These are phyloP conservation scores for Mercenaria mercenaria DNA, from an alignment of 1,140 invertebrate genomes.

Conservation along the genomic window DNA sequence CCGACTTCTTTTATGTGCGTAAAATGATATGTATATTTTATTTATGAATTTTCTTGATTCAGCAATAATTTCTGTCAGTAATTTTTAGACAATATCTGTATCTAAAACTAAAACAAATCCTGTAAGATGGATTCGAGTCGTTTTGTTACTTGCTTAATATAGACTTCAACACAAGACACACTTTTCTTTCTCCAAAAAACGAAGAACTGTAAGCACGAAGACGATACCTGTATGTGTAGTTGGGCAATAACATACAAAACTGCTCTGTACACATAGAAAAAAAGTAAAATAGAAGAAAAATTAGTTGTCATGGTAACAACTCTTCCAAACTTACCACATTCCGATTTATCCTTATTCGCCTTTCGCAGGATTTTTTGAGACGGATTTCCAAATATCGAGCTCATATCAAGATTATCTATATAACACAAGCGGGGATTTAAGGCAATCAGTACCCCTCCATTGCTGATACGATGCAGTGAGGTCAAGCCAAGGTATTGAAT, in stretches of 20 bases:
- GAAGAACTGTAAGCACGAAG: no score
- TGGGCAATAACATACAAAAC: neutral
- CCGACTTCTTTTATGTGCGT: no score
- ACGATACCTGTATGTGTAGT: neutral
- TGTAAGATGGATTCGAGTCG: no score
- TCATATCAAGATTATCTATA: conserved; percentile 95
- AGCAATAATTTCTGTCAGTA: no score
- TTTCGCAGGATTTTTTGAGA: conserved; percentile 86
- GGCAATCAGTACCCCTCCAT: conserved; percentile 95
- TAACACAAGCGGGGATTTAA: conserved; percentile 97
- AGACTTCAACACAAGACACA: no score
- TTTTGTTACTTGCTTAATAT: no score
- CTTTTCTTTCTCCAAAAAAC: no score
- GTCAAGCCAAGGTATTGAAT: conserved; percentile 88
- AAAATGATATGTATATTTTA: no score
- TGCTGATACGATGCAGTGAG: conserved; percentile 94
- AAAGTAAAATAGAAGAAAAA: conserved; percentile 2
- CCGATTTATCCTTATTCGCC: conserved; percentile 90
- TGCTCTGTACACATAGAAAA: neutral
- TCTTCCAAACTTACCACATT: conserved; percentile 92
- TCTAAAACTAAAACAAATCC: no score
- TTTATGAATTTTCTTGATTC: no score
- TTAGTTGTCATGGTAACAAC: neutral
- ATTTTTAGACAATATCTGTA: no score
- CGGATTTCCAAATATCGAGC: conserved; percentile 89